Evolutionary conservation across 2,113 vertebrate species (phyloP).

Genomic region (Ptilonorhynchus violaceus): DNA sequence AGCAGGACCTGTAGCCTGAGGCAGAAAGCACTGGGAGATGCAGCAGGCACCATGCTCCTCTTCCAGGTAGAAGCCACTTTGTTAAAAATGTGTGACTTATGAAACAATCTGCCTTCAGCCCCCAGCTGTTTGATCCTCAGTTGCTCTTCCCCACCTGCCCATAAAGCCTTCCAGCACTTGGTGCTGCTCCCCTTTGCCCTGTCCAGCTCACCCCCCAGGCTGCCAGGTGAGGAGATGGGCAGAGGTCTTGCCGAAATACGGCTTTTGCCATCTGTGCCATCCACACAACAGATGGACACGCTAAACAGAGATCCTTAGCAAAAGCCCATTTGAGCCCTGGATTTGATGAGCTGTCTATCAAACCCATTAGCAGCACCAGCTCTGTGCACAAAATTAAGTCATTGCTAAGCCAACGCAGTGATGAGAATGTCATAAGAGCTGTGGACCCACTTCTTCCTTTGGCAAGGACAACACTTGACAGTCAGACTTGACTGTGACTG

Average conservation of each 20-base stretch:
- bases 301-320: background rate
- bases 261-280: conserved; percentile 46
- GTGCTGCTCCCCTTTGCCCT: conserved; percentile 8
- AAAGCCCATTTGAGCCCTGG: background rate
- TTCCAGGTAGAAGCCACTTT: background rate
- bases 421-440: background rate
- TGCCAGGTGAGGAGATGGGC: background rate
- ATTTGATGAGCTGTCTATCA: conserved; percentile 34
- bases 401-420: background rate
- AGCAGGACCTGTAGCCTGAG: background rate
- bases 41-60: background rate
- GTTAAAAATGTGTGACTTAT: background rate
- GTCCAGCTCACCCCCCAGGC: background rate
- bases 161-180: background rate
- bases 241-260: conserved; percentile 15
- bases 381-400: background rate
- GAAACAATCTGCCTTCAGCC: background rate
- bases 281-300: conserved; percentile 21
- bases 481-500: background rate
- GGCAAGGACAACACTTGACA: background rate
- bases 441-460: background rate
- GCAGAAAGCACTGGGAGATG: background rate
- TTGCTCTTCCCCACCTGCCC: background rate
- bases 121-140: background rate
- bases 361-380: background rate